Evolutionary conservation across 2,797 vertebrate genomes (phyloP), one percentile per base, ranked within the genome.

Genomic region (Thaleichthys pacificus): DNA sequence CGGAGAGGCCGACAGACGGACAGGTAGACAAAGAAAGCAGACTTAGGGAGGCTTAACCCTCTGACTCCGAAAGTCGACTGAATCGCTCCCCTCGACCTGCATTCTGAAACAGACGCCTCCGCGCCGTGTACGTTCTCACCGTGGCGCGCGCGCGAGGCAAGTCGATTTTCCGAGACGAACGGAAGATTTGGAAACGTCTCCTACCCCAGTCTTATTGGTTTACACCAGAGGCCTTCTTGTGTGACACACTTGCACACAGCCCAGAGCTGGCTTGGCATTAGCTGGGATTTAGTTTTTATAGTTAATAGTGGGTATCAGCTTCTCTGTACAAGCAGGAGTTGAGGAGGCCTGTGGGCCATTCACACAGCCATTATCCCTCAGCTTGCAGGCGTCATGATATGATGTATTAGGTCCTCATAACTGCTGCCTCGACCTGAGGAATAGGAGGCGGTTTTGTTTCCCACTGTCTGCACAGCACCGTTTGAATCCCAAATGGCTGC

Each of bases 221-320:
- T 66, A 51, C 12, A 9, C 26, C 47, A 12, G 21, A 30, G 61
- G 26, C 26, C 24, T 22, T 5, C 17, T 51, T 15, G 21, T 14
- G 24, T 17, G 12, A 5, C 61, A 32, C 61, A 66, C 58, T 56
- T 68, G 63, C 74, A 61, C 19, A 17, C 78, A 22, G 49, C 64
- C 72, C 62, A 68, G 77, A 71, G 42, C 70, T 26, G 79, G 71
- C 74, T 73, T 66, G 82, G 73, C 68, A 85, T 84, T 72, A 79
- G 51, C 81, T 79, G 85, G 80, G 87, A 86, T 88, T 86, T 80
- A 76, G 77, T 74, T 82, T 81, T 85, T 69, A 71, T 75, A 73
- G 84, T 84, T 89, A 88, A 89, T 86, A 87, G 84, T 80, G 73
- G 78, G 66, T 84, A 80, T 88, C 82, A 77, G 84, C 82, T 74